Conservation (phyloP, 1,140 invertebrate species). For the Apolygus lucorum region DNA sequence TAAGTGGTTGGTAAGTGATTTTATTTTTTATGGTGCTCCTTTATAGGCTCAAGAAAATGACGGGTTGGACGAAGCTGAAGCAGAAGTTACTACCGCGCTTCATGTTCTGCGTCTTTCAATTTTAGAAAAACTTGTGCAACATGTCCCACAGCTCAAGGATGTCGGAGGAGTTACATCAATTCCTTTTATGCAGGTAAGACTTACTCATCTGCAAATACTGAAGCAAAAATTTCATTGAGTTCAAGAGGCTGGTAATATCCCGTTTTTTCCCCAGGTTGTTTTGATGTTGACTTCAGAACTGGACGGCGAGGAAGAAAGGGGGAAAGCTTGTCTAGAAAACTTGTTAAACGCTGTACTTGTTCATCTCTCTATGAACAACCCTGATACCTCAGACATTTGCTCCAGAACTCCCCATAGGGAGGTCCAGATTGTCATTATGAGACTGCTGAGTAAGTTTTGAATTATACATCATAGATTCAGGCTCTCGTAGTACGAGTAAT, state of each 20-base stretch:
- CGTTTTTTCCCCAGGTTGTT: slow-evolving; percentile 51
- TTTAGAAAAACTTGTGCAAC: slow-evolving; percentile 54
- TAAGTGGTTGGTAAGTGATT: slow-evolving; percentile 20
- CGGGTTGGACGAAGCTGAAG: slow-evolving; percentile 41
- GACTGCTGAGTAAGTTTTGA: slow-evolving; percentile 56
- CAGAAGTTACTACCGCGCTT: slow-evolving; percentile 41
- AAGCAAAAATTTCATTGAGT: too few relatives aligned
- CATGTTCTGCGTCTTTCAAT: slow-evolving; percentile 58
- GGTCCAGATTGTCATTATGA: slow-evolving; percentile 80
- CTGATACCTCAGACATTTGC: slow-evolving; percentile 46
- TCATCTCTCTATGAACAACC: slow-evolving; percentile 65
- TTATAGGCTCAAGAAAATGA: slow-evolving; percentile 37
- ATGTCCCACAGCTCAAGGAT: slow-evolving; percentile 50
- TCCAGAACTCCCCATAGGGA: slow-evolving; percentile 57
- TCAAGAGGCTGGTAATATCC: too few relatives aligned
- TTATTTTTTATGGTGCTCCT: slow-evolving; percentile 21
- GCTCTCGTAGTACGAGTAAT: too few relatives aligned
- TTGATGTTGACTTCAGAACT: slow-evolving; percentile 85
- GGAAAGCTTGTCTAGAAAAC: slow-evolving; percentile 63
- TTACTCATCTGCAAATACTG: too few relatives aligned
- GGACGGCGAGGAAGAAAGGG: slow-evolving; percentile 71
- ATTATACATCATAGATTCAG: too few relatives aligned
- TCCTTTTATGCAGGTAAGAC: slow-evolving; percentile 77
- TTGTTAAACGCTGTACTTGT: slow-evolving; percentile 64
- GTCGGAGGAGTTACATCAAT: slow-evolving; percentile 73